These are phyloP conservation scores for Amphimallon solstitiale DNA, from an alignment of 2,888 invertebrate species.

Conservation along the genomic window DNA sequence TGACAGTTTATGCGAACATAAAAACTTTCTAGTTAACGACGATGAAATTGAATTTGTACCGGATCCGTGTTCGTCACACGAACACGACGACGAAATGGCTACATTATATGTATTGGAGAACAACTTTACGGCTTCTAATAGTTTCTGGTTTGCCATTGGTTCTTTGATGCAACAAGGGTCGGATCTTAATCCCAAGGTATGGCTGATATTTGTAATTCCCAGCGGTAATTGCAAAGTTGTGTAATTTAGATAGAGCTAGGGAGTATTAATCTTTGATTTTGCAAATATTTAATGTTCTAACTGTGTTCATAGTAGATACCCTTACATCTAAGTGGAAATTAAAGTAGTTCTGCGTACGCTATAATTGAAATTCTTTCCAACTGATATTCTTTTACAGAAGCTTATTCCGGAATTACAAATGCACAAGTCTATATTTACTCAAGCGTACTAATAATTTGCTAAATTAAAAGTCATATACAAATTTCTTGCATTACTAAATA, in stretches of 20 bases:
- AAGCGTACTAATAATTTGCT: too few relatives aligned
- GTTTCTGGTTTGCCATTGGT: constrained; percentile 90
- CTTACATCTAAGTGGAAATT: neutral
- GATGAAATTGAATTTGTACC: constrained; percentile 48
- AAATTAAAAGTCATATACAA: too few relatives aligned
- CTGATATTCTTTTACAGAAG: neutral
- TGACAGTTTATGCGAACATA: constrained; percentile 30
- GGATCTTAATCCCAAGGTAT: constrained; percentile 80
- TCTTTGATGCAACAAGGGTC: constrained; percentile 89
- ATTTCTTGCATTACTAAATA: too few relatives aligned
- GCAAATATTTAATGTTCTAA: neutral
- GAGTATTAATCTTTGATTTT: constrained; percentile 8
- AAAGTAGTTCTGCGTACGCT: neutral
- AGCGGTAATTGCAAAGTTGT: constrained; percentile 26
- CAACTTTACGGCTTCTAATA: constrained; percentile 85
- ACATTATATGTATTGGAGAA: constrained; percentile 69
- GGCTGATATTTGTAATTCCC: constrained; percentile 30
- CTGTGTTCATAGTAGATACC: neutral
- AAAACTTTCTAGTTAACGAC: constrained; percentile 33
- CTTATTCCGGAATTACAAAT: neutral
- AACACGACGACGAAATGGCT: constrained; percentile 42
- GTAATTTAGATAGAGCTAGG: constrained; percentile 23
- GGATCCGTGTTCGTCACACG: constrained; percentile 46
- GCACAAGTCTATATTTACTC: too few relatives aligned
- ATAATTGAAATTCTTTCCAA: too few relatives aligned